Percentiles rank a stretch among this genome's conserved stretches.
Evolutionary conservation across 1,140 invertebrate species (phyloP).

Genomic region (Psilanteris sp.): DNA sequence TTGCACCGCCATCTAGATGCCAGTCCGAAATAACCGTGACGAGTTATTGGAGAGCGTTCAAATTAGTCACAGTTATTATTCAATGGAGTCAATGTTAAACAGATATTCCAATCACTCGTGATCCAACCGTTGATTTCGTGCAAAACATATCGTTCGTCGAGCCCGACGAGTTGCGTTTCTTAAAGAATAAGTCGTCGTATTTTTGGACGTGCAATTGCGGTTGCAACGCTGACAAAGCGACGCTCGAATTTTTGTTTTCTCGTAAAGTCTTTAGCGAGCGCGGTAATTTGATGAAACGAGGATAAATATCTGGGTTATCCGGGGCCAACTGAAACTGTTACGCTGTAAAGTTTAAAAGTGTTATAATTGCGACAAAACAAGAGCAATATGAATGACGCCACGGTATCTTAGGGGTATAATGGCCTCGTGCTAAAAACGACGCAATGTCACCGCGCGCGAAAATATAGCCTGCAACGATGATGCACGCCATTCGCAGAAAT

Average conservation of each 20-base stretch:
- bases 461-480: conserved; percentile 67
- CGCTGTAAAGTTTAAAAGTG: conserved; percentile 7
- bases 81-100: conserved; percentile 18
- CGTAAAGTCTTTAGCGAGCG: no score
- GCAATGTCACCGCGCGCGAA: conserved; percentile 72
- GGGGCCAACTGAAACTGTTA: conserved; percentile 19
- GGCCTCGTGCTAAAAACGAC: conserved; percentile 73
- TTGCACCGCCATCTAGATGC: conserved; percentile 15
- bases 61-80: conserved; percentile 37
- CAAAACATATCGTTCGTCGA: no score
- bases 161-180: no score
- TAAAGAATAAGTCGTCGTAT: no score
- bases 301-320: no score
- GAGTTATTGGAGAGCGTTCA: conserved; percentile 26
- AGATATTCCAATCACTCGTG: conserved; percentile 16
- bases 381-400: conserved; percentile 19
- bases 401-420: conserved; percentile 63
- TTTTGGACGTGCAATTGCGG: no score
- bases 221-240: no score
- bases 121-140: conserved; percentile 1
- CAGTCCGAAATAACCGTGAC: neutral
- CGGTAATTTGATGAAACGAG: no score
- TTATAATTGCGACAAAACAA: conserved; percentile 30
- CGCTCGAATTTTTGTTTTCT: no score
- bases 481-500: conserved; percentile 71